A percentile compares a stretch with the other conserved stretches of the same genome.
Evolutionary conservation across 2,113 vertebrate genomes (phyloP).

Genomic region (Coracopsis vasa): DNA sequence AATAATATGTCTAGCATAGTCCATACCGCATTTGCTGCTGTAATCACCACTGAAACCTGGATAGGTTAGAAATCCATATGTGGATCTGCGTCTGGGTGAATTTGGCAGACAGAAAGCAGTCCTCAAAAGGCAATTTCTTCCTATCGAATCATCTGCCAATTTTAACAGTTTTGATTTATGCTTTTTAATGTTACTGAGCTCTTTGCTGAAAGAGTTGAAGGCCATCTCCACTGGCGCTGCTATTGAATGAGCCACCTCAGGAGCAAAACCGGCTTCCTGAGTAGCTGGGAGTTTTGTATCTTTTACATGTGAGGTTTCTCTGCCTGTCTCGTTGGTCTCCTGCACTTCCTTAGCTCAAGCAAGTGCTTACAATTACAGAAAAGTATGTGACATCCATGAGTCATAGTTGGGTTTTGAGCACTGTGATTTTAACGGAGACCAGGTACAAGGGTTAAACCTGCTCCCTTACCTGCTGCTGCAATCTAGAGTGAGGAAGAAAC

Average conservation of each 20-base stretch:
- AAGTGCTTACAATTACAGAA: neutral
- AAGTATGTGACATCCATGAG: neutral
- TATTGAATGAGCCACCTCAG: neutral
- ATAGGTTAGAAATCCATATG: slow-evolving; percentile 46
- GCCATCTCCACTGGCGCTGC: neutral
- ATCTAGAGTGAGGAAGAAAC: neutral
- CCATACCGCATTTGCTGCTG: neutral
- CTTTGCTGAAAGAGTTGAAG: slow-evolving; percentile 16
- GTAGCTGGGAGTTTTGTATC: neutral
- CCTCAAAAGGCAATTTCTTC: slow-evolving; percentile 10
- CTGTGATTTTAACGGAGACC: neutral
- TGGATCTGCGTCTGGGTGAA: neutral
- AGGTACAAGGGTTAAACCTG: neutral
- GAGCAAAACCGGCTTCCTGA: neutral
- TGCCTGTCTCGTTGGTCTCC: neutral
- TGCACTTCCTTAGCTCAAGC: neutral
- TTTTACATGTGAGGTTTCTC: neutral
- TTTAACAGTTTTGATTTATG: slow-evolving; percentile 32
- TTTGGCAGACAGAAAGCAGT: slow-evolving; percentile 43
- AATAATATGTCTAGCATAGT: slow-evolving; percentile 28
- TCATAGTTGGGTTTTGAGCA: neutral
- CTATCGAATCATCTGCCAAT: slow-evolving; percentile 16
- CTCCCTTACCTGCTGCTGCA: neutral
- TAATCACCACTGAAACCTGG: slow-evolving; percentile 35
- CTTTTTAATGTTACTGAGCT: slow-evolving; percentile 22